Base-by-base conservation (phyloP, 2,888 invertebrate genomes). In the Ennomos fuscantarius region DNA sequence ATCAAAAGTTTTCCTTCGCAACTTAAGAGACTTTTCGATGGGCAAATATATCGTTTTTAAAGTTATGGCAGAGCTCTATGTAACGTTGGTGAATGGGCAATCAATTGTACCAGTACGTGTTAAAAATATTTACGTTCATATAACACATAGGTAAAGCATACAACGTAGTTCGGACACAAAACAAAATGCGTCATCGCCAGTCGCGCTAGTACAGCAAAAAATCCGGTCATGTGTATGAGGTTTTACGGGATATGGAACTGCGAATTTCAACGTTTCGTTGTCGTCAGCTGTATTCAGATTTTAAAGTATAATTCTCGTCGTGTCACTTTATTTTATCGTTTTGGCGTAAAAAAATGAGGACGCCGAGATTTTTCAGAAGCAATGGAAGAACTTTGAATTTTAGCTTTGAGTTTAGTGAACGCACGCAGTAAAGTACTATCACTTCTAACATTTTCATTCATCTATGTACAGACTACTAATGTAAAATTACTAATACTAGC, bases 81-180 rank as follows among this genome's bases (percentile, higher is more conserved):
- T 31, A 43, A 47, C 36, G 33, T 10, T 39, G 44, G 42, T 36
- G 39, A 63, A 55, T 49, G 45, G 53, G 39, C 56, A 59, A 63
- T 65, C 55, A 62, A 61, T 53, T 55, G 62, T 48, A 34, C 49
- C 72, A 70, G 76, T 72, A 77, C 65, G 70, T 73, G 73, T 80
- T 72, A 72, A 68, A 78, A 78, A 75, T 73, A 81, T 82, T 81
- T 79, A 83, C 79, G 73, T 74, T 63, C 52, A 59, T 44, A 33
- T 76, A 74, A 79, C 77, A 78, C 63, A 62, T 59, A 74, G 82
- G 82, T 82, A 82, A 64, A 66, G 66, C 52, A 49, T 43, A 59
- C 64, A 65, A 41, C 64, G 67, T 66, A 68, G 66, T 55, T 54
- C 63, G 62, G 63, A 62, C 69, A 65, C 70, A 64, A 75, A 77